Base-by-base conservation (phyloP, 2,888 invertebrate genomes). In the Apantesis nais region DNA sequence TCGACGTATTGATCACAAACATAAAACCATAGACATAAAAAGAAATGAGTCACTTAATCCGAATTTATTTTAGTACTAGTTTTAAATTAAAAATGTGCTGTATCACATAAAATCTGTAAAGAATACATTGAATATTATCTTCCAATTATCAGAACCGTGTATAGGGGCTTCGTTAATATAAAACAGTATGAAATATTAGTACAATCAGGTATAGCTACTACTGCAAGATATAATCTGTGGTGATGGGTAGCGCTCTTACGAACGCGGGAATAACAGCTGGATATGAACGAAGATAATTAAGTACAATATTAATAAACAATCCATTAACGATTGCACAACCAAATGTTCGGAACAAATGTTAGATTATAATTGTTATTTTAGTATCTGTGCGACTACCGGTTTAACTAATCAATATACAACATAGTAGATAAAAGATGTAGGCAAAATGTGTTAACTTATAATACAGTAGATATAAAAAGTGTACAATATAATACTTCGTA, bases 271-370 rank as follows among this genome's bases (percentile, higher is more conserved):
- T 48, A 70, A 68, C 66, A 62, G 67, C 62, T 70, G 68, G 62
- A 67, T 31, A 64, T 70, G 58, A 52, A 72, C 78, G 82, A 75
- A 77, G 76, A 80, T 89, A 90, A 91, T 90, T 88, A 87, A 83
- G 83, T 86, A 89, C 86, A 88, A 88, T 87, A 87, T 88, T 90
- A 89, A 89, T 90, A 90, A 89, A 88, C 88, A 88, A 88, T 87
- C 87, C 87, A 90, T 91, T 90, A 88, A 84, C 83, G 83, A 83
- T 78, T 79, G 71, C 67, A 75, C 74, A 86, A 86, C 81, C 66
- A 68, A 76, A 73, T 68, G 74, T 62, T 67, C 61, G 62, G 70
- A 67, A 71, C 70, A 66, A 71, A 75, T 67, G 72, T 64, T 71
- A 64, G 22, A 63, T 34, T 22, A 44, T 68, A 70, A 70, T 78